Evolutionary conservation across 1,140 invertebrate genomes (phyloP), one percentile per base, ranked within the genome.

Genomic region (Polypedilum pembai): DNA sequence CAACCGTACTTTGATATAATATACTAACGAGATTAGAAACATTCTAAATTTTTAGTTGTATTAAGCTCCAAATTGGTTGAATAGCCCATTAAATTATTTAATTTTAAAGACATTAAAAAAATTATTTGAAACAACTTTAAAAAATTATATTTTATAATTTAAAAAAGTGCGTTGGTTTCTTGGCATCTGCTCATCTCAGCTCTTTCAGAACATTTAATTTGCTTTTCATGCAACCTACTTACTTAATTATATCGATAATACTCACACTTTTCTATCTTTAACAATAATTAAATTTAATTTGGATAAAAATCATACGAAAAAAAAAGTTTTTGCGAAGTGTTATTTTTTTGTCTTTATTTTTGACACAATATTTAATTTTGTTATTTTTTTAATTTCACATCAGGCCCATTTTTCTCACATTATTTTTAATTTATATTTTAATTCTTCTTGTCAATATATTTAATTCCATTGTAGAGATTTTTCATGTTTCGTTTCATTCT

Each of bases 101-200:
- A 15, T 73, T 33, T 73, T 40, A 10, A n/a, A 15, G 8, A 69
- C 7, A 18, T 73, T 12, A 18, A 40, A n/a, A 40, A 10, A 73
- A 73, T 33, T 73, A 40, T 73, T 73, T 73, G 15, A 73, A 73
- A 33, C 8, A 40, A 73, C 15, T 40, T 74, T 45, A 40, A 33
- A 73, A 41, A 73, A 40, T 40, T n/a, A 40, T n/a, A 18, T 40
- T 73, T 73, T 73, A 40, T 73, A 18, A 73, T 73, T 73, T 73
- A 74, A 66, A 73, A 81, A 83, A 84, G 83, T 84, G 84, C 84
- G 84, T 85, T 85, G 84, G 83, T 83, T 85, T 83, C 82, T 84
- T 84, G 82, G 82, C 79, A 80, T 81, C 80, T 56, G 45, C 45
- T 69, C 65, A 69, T 79, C 77, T 79, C 78, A 76, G 76, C 78